Conservation (phyloP, 2,113 vertebrate species). For the Pan troglodytes region NHGRI_mPanTro3-v2.1_pri NC_072404.2:128742001-128742500, state of each 20-base stretch:
- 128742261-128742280: slow-evolving; percentile 69
- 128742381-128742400: slow-evolving; percentile 55
- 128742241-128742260: slow-evolving; percentile 70
- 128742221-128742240: slow-evolving; percentile 79
- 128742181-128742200: slow-evolving; percentile 76
- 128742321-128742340: slow-evolving; percentile 55
- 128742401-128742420: not conserved
- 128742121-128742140: slow-evolving; percentile 73
- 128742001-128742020: slow-evolving; percentile 66
- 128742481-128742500: not conserved
- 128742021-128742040: slow-evolving; percentile 62
- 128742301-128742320: slow-evolving; percentile 65
- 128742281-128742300: slow-evolving; percentile 72
- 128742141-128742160: slow-evolving; percentile 68
- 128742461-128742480: not conserved
- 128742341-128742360: slow-evolving; percentile 68
- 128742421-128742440: not conserved
- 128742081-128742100: slow-evolving; percentile 62
- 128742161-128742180: slow-evolving; percentile 68
- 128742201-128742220: slow-evolving; percentile 67
- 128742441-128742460: not conserved
- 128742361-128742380: not conserved
- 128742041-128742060: slow-evolving; percentile 21
- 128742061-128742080: slow-evolving; percentile 57
- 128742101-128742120: slow-evolving; percentile 67